These are phyloP conservation scores for Galerucella nymphaeae DNA, from an alignment of 2,888 invertebrate genomes.

Conservation along the genomic window DNA sequence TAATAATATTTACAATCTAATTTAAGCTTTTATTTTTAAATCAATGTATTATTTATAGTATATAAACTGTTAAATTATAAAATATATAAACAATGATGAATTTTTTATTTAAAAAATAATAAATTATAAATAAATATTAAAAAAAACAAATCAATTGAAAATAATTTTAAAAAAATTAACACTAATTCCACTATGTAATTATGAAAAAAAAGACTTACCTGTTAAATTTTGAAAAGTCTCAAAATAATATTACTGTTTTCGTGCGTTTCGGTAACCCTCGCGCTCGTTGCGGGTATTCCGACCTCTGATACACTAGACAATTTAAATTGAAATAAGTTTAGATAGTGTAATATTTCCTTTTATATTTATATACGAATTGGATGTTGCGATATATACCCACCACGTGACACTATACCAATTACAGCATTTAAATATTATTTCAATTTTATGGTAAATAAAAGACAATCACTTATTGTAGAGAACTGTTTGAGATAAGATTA, in stretches of 20 bases:
- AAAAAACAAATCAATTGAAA: too few relatives aligned
- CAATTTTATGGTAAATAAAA: background rate
- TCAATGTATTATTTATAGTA: too few relatives aligned
- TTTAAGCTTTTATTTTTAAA: too few relatives aligned
- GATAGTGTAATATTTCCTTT: conserved; percentile 20
- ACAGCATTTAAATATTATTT: conserved; percentile 13
- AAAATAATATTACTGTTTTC: conserved; percentile 3
- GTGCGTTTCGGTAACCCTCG: conserved; percentile 3
- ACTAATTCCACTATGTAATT: too few relatives aligned
- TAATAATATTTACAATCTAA: too few relatives aligned
- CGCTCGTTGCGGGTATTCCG: conserved; percentile 12
- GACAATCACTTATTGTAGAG: background rate
- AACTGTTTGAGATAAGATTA: background rate
- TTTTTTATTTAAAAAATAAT: too few relatives aligned
- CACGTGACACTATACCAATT: conserved; percentile 24
- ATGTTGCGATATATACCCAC: conserved; percentile 28
- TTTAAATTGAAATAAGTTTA: conserved; percentile 22
- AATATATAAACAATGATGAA: too few relatives aligned
- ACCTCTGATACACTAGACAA: conserved; percentile 24
- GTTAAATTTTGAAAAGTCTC: background rate
- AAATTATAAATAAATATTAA: too few relatives aligned
- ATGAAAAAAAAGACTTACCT: background rate
- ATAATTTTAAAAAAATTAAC: too few relatives aligned
- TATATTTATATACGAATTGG: conserved; percentile 31
- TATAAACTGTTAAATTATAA: too few relatives aligned